These are phyloP conservation scores for Parascotia fuliginaria DNA, from an alignment of 2,888 invertebrate species.

Conservation along the genomic window DNA sequence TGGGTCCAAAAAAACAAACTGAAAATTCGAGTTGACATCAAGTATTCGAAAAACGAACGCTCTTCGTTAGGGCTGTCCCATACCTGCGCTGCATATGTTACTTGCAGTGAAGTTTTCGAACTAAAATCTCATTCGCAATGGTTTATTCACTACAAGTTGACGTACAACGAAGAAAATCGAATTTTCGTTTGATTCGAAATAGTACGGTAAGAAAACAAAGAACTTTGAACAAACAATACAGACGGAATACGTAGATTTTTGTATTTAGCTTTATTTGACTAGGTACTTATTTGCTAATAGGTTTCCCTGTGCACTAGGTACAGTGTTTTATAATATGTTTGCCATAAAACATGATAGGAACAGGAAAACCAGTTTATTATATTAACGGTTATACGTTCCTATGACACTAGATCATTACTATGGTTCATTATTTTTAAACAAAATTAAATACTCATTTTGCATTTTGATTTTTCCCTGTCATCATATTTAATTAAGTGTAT, in stretches of 20 bases:
- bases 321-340: background rate
- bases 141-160: conserved; percentile 80
- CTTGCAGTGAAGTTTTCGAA: conserved; percentile 65
- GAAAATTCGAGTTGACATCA: conserved; percentile 68
- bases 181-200: conserved; percentile 77
- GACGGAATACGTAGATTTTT: background rate
- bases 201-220: conserved; percentile 63
- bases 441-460: too few relatives aligned
- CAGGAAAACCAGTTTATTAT: background rate
- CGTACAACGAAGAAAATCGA: conserved; percentile 76
- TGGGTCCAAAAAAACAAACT: conserved; percentile 36
- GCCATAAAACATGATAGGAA: background rate
- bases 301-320: background rate
- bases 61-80: conserved; percentile 78
- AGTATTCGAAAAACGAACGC: conserved; percentile 74
- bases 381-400: too few relatives aligned
- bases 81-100: conserved; percentile 85
- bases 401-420: too few relatives aligned
- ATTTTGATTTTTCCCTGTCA: too few relatives aligned
- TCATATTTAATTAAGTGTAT: too few relatives aligned
- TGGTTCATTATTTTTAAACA: too few relatives aligned
- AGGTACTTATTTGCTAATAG: too few relatives aligned
- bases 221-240: conserved; percentile 14
- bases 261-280: background rate
- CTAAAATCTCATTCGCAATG: conserved; percentile 71